Base-by-base conservation (phyloP, 2,113 vertebrate genomes). In the Brachyistius frenatus region DNA sequence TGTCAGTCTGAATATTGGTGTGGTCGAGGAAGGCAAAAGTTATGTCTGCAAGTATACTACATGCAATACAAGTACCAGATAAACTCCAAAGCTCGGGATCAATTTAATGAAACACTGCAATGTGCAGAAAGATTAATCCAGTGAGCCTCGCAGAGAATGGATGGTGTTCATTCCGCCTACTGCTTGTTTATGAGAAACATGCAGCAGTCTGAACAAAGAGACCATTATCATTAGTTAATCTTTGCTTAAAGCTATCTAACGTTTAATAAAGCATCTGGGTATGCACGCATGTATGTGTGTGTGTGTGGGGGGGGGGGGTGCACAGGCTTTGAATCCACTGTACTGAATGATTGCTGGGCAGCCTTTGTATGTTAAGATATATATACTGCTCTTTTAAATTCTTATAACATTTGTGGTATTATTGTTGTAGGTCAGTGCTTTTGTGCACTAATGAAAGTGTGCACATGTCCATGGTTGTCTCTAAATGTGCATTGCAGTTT, bases 141-240 rank as follows among this genome's bases (percentile, higher is more conserved):
- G 62, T 78, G 73, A 66, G 64, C 32, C 54, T 75, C 73, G 63
- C 68, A 72, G 75, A 79, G 74, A 69, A 67, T 58, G 36, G 73
- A 65, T 78, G 57, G 7, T 73, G 80, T 46, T 76, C 69, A 75
- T 70, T 81, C 49, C 69, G 73, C 41, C 54, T 47, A 31, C 7
- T 41, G 63, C 33, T 64, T 62, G 72, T 66, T 73, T 56, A 86
- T 67, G 58, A 75, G 60, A 79, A 78, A 71, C 74, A 83, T 74
- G 62, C 56, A 67, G 60, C 73, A n/a, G 62, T 71, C 58, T 73
- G 65, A 62, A 68, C 44, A 57, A 37, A 71, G 35, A 15, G 50
- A 33, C 75, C 7, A 72, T 69, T 80, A 71, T 81, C 81, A 72
- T 84, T 85, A 83, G 76, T 68, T 63, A 66, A 75, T 78, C 76